These are phyloP conservation scores for Montipora efflorescens DNA, from an alignment of 64 coral and sea anemone species.

Conservation along the genomic window DNA sequence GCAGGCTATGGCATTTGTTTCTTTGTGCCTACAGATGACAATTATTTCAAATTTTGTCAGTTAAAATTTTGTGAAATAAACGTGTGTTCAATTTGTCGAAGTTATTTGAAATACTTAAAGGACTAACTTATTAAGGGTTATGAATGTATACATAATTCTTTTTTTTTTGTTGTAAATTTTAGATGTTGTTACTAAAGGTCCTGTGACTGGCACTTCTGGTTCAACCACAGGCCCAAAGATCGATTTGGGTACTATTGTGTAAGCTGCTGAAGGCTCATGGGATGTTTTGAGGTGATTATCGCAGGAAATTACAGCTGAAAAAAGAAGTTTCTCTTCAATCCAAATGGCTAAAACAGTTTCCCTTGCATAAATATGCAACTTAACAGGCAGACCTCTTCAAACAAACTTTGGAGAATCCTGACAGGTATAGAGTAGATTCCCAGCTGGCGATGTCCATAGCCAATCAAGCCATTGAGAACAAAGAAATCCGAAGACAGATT, in stretches of 20 bases:
- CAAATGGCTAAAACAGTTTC: conserved; percentile 37
- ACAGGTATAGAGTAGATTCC: conserved; percentile 77
- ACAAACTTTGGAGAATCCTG: conserved; percentile 72
- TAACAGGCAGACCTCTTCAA: conserved; percentile 69
- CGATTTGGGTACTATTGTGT: conserved; percentile 60
- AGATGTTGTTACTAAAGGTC: conserved; percentile 61
- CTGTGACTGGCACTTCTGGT: conserved; percentile 62
- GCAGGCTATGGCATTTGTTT: conserved; percentile 60
- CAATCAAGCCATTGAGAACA: conserved; percentile 65
- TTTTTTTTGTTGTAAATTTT: conserved; percentile 49
- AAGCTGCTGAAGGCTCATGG: conserved; percentile 65
- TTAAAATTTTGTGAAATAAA: conserved; percentile 44
- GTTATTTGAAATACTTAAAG: conserved; percentile 45
- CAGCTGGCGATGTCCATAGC: conserved; percentile 59
- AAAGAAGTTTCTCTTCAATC: conserved; percentile 70
- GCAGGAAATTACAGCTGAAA: conserved; percentile 61
- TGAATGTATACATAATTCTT: conserved; percentile 38
- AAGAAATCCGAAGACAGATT: conserved; percentile 53
- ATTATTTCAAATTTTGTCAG: conserved; percentile 40
- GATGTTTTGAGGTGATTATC: conserved; percentile 67
- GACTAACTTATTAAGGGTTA: conserved; percentile 62
- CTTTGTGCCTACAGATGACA: conserved; percentile 41
- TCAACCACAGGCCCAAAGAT: conserved; percentile 68
- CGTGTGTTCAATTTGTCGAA: conserved; percentile 42
- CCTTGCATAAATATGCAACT: conserved; percentile 67